Evolutionary conservation across 2,113 vertebrate species (phyloP), one percentile per base, ranked within the genome.

Genomic region (Heterochromis multidens): DNA sequence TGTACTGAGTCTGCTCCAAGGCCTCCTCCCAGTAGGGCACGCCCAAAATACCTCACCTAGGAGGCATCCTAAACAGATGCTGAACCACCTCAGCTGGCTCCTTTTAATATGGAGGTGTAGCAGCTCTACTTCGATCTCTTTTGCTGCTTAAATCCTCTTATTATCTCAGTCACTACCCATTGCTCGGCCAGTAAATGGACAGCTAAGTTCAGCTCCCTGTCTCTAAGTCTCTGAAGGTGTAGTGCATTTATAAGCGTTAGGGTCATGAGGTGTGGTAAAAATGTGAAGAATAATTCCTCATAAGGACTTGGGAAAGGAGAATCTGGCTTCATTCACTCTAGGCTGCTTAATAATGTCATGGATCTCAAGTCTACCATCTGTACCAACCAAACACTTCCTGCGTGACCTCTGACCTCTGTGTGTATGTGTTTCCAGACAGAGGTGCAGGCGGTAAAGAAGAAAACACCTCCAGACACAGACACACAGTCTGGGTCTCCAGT

Each of bases 401-500:
- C 52, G 5, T 67, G 65, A 89, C 82, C 82, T 84, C 23, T 67
- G 61, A 89, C 84, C 81, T 84, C 16, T 83, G 52, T 59, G 23
- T 62, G 16, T 54, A 6, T 74, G 59, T 67, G 35, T 60, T 67
- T 85, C 52, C 77, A 87, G 78, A 86, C 60, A 43, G 35, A 76
- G n/a, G 43, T 78, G 19, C 77, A 58, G 88, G 85, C 62, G n/a
- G 76, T 87, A 70, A 80, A 85, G 81, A 29, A 82, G 83, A 35
- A 80, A 87, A 89, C 87, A 62, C 74, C 88, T 82, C 59, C 58
- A 60, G 79, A 72, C 70, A 77, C 52, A 82, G 72, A 83, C 79
- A 90, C 83, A 76, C 19, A 85, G 46, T 63, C 65, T 6, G 0
- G 3, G 77, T 91, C 89, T 91, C 86, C 76, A 72, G 93, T 78